Evolutionary conservation across 2,113 vertebrate genomes (phyloP), one percentile per base, ranked within the genome.

Genomic region (Stigmatopora nigra): DNA sequence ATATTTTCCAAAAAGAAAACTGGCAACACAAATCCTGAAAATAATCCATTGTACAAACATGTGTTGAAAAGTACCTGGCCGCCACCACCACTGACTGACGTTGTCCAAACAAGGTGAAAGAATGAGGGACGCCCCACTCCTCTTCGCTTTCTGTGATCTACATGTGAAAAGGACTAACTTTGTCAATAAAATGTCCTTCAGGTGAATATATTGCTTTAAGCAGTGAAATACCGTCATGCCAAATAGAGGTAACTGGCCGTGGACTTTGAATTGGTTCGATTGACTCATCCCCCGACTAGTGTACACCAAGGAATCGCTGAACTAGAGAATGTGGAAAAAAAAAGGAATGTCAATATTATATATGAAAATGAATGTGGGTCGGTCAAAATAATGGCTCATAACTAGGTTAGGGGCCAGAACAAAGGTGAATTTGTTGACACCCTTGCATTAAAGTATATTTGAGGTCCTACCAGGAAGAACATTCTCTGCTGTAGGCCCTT

Each of bases 401-500:
- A 36, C 19, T n/a, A 51, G 3, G 22, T 7, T 51, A 9, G 5
- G 38, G 38, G 7, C n/a, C 13, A 36, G 5, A 25, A 36, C 19
- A 22, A 51, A 4, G 22, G 7, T 51, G 14, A 3, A 0, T 22
- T 46, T 49, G 35, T 25, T 22, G 15, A 3, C 15, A 9, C 12
- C 3, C 8, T 3, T 10, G 76, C 72, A 77, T 45, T 14, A 13
- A 31, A 51, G 63, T 3, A 17, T 22, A 11, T 52, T 25, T 20
- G 1, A 51, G 7, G 12, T 63, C 49, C 9, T 88, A 99, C 97
- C 94, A 99, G 88, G 84, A 99, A 98, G 80, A 99, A 99, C 97
- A 99, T 98, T 61, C 97, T 91, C 80, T 98, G 97, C 78, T 99
- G 97, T 5, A 99, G 92, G 53, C 97, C 97, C 80, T 96, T 99